A percentile compares a stretch with the other conserved stretches of the same genome.
These are phyloP conservation scores for Ophion obscuratus DNA, from an alignment of 2,888 invertebrate genomes.

Conservation along the genomic window DNA sequence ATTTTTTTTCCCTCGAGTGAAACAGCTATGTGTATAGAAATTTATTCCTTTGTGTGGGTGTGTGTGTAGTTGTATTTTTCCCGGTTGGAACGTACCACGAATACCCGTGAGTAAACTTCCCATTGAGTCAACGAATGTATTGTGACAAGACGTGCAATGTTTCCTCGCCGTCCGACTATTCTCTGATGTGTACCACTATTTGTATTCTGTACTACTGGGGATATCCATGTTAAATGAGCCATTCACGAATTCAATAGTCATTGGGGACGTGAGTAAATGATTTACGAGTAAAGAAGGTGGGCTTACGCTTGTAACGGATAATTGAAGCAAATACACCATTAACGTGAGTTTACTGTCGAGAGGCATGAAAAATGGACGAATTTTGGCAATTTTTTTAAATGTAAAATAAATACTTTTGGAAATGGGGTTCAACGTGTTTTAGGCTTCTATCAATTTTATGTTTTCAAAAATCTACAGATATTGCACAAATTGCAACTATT, in stretches of 20 bases:
- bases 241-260: background rate
- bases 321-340: too few species aligned
- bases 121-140: constrained; percentile 52
- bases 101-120: constrained; percentile 29
- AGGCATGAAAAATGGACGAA: too few species aligned
- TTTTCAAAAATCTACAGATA: too few species aligned
- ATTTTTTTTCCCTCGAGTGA: constrained; percentile 30
- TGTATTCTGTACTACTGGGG: background rate
- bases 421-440: too few species aligned
- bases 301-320: too few species aligned
- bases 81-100: background rate
- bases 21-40: constrained; percentile 19
- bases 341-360: too few species aligned
- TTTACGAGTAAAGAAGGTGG: too few species aligned
- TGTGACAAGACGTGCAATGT: constrained; percentile 43
- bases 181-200: background rate
- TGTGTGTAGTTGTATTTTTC: constrained; percentile 4
- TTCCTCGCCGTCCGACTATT: constrained; percentile 20
- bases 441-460: too few species aligned
- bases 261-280: too few species aligned
- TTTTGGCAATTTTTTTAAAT: too few species aligned
- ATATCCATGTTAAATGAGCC: background rate
- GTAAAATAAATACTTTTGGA: too few species aligned
- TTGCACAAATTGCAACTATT: too few species aligned
- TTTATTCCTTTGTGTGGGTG: background rate